Conservation (phyloP, 2,888 invertebrate genomes). For the Nasonia oneida region DNA sequence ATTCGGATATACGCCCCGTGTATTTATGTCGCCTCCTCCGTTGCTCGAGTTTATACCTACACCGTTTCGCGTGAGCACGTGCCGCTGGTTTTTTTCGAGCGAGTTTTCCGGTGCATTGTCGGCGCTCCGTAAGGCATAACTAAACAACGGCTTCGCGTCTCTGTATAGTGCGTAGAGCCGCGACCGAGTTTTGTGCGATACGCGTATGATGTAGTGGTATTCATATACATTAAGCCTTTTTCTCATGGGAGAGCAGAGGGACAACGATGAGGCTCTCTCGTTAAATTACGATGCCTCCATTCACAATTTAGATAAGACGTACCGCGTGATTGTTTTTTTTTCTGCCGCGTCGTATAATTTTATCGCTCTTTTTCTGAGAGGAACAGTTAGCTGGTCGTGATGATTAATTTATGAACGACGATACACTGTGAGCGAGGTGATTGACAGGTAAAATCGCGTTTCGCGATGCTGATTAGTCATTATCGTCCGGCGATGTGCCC, state of each 20-base stretch:
- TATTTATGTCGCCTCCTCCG: background rate
- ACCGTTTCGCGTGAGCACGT: conserved; percentile 10
- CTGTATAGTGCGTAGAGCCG: background rate
- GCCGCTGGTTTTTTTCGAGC: conserved; percentile 16
- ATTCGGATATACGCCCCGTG: conserved; percentile 29
- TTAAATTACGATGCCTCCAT: conserved; percentile 30
- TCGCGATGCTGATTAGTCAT: background rate
- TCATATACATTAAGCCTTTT: background rate
- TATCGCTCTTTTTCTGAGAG: background rate
- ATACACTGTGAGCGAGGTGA: background rate
- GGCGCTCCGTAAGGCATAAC: conserved; percentile 24
- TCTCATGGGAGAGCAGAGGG: background rate
- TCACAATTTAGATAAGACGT: conserved; percentile 41
- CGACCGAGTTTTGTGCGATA: conserved; percentile 22
- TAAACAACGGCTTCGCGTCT: background rate
- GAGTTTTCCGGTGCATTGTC: conserved; percentile 56
- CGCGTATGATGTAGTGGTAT: background rate
- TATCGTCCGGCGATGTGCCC: background rate
- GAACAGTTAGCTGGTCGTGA: background rate
- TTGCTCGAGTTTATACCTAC: background rate
- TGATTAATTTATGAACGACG: background rate
- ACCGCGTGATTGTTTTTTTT: background rate
- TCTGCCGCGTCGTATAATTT: background rate
- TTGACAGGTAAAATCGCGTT: background rate
- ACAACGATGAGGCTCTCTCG: background rate